phyloP scores from a whole-genome alignment of 2,888 invertebrate species.

The Drosophila atroscutellata region DNA sequence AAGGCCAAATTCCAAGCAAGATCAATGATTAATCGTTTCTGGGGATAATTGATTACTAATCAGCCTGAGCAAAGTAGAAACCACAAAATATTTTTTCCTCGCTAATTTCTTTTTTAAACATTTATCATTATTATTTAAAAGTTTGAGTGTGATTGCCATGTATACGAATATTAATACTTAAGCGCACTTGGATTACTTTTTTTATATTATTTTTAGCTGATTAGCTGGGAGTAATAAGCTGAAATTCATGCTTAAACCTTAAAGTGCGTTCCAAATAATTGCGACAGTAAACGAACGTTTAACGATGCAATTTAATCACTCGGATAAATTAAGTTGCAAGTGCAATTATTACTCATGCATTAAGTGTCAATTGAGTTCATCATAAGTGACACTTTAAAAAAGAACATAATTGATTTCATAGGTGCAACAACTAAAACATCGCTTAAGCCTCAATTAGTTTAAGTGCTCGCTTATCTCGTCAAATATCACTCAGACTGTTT shows the following conservation, averaged over 20 bases:
- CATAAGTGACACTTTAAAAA: background rate
- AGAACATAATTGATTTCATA: background rate
- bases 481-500: background rate
- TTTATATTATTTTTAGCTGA: background rate
- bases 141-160: background rate
- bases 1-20: slow-evolving; percentile 2
- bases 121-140: slow-evolving; percentile 2
- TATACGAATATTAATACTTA: background rate
- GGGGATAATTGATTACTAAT: slow-evolving; percentile 14
- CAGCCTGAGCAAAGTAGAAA: background rate
- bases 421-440: background rate
- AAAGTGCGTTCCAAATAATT: slow-evolving; percentile 4
- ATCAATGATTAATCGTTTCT: slow-evolving; percentile 5
- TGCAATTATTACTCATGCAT: background rate
- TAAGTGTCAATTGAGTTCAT: background rate
- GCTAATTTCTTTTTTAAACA: background rate
- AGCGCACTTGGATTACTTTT: background rate
- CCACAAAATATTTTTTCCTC: background rate
- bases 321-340: background rate
- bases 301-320: slow-evolving; percentile 1
- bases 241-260: slow-evolving; percentile 1
- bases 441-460: background rate
- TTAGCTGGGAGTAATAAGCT: background rate
- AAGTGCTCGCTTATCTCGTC: background rate
- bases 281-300: slow-evolving; percentile 5